A percentile compares a stretch with the other conserved stretches of the same genome.
These are phyloP conservation scores for Catocala nupta DNA, from an alignment of 2,888 invertebrate genomes.

Conservation along the genomic window DNA sequence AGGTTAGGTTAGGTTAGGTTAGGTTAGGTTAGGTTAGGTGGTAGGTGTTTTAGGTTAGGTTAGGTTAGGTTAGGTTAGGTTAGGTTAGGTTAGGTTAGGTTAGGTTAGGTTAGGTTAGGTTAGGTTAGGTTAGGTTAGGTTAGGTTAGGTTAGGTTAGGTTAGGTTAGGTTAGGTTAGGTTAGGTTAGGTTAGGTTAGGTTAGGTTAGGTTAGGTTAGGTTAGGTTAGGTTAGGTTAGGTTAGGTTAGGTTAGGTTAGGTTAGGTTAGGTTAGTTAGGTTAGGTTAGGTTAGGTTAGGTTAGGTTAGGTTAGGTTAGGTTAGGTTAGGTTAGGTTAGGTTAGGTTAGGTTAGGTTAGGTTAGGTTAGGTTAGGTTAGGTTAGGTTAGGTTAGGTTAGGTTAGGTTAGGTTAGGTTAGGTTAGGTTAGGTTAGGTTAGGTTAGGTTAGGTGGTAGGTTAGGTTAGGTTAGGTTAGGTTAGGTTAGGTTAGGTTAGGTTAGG, in stretches of 20 bases:
- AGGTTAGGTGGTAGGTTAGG: conserved; percentile 17
- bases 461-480: conserved; percentile 20
- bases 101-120: conserved; percentile 17
- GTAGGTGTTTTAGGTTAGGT: conserved; percentile 16
- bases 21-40: conserved; percentile 17
- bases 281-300: conserved; percentile 21
- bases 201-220: conserved; percentile 21
- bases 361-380: conserved; percentile 19
- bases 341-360: conserved; percentile 24
- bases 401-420: conserved; percentile 17
- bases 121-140: conserved; percentile 18
- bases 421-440: conserved; percentile 17
- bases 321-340: conserved; percentile 24
- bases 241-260: conserved; percentile 21
- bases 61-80: conserved; percentile 17
- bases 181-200: conserved; percentile 21
- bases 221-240: conserved; percentile 21
- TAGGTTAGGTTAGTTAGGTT: conserved; percentile 21
- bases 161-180: conserved; percentile 21
- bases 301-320: conserved; percentile 22
- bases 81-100: conserved; percentile 17
- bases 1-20: conserved; percentile 17
- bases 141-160: conserved; percentile 21
- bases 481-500: conserved; percentile 23
- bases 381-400: conserved; percentile 17